Conservation (phyloP, 2,888 invertebrate genomes). For the Agriotes lineatus region DNA sequence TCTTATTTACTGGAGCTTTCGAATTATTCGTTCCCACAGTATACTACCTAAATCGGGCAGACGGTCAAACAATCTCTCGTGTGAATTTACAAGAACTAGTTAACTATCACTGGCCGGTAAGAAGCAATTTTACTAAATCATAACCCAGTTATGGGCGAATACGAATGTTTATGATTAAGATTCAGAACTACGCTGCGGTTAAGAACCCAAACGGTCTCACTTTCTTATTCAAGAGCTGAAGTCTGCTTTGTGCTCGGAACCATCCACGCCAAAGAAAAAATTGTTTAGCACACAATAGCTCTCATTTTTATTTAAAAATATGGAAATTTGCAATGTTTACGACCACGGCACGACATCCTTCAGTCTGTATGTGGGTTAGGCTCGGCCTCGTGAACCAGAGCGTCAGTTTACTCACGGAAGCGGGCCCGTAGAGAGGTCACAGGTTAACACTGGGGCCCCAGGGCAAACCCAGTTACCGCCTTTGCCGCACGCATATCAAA, state of each 20-base stretch:
- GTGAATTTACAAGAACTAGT: too few species aligned
- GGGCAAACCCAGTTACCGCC: constrained; percentile 40
- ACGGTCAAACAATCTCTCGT: too few species aligned
- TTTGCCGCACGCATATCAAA: constrained; percentile 26
- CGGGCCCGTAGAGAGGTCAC: constrained; percentile 37
- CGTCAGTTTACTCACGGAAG: constrained; percentile 45
- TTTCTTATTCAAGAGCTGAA: not conserved
- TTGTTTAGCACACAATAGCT: not conserved
- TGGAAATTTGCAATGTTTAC: constrained; percentile 18
- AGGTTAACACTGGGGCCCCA: constrained; percentile 36
- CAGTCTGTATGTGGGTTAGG: constrained; percentile 37
- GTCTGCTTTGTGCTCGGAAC: not conserved
- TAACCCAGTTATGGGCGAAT: too few species aligned
- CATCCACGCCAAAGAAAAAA: not conserved
- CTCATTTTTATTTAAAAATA: constrained; percentile 11
- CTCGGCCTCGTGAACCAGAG: constrained; percentile 38
- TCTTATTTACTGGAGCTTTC: too few species aligned
- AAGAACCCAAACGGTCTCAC: not conserved
- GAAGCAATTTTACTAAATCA: too few species aligned
- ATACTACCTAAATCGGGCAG: too few species aligned
- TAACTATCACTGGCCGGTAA: too few species aligned
- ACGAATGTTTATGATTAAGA: too few species aligned
- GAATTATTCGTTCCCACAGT: too few species aligned
- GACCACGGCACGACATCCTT: constrained; percentile 21
- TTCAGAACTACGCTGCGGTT: not conserved